A percentile compares a stretch with the other conserved stretches of the same genome.
Conservation (phyloP, 2,888 invertebrate species). For the Atrina japonica region DNA sequence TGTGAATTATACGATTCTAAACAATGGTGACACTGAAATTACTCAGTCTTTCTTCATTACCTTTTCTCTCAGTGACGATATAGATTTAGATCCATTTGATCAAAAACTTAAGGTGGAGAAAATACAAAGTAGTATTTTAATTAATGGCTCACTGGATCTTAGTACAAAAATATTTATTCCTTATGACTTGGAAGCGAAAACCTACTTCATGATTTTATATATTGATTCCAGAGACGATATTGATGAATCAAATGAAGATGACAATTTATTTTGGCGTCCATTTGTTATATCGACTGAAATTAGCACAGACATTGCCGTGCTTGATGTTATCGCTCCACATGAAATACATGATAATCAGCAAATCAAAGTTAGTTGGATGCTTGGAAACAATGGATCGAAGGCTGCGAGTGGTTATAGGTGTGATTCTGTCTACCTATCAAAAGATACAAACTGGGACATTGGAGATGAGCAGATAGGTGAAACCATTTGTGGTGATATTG, state of each 20-base stretch:
- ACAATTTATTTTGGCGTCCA: constrained; percentile 22
- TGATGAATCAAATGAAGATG: constrained; percentile 39
- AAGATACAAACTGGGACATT: constrained; percentile 41
- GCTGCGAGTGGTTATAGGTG: constrained; percentile 42
- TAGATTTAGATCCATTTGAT: constrained; percentile 39
- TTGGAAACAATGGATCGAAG: constrained; percentile 37
- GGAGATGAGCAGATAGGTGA: constrained; percentile 37
- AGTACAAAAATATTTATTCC: constrained; percentile 34
- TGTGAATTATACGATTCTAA: constrained; percentile 29
- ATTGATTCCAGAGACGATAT: constrained; percentile 39
- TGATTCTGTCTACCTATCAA: constrained; percentile 44
- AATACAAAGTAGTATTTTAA: neutral
- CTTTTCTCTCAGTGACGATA: constrained; percentile 42
- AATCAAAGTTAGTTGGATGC: constrained; percentile 34
- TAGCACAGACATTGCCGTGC: constrained; percentile 39
- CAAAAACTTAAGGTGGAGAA: constrained; percentile 24
- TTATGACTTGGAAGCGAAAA: constrained; percentile 33
- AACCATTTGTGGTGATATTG: constrained; percentile 33
- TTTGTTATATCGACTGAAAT: constrained; percentile 22
- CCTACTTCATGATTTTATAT: constrained; percentile 37
- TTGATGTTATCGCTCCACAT: constrained; percentile 25
- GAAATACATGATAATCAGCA: constrained; percentile 20
- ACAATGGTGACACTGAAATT: constrained; percentile 22
- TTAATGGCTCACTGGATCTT: constrained; percentile 8
- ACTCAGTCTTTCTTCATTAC: constrained; percentile 27